Evolutionary conservation across 2,113 vertebrate species (phyloP).

Genomic region (Prolemur simus): DNA sequence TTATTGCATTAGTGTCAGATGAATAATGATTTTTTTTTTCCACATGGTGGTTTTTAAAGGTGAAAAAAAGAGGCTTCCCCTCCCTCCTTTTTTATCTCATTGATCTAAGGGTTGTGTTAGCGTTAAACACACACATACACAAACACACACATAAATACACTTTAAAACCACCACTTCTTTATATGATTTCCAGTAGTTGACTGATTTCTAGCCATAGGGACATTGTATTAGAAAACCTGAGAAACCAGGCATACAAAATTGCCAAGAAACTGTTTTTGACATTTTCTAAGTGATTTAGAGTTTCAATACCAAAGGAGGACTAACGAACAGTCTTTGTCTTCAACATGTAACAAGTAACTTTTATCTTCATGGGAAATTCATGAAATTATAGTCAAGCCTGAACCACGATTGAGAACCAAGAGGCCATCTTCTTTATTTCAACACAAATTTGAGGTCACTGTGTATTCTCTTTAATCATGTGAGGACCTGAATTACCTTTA

Average conservation of each 20-base stretch:
- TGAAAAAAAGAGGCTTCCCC: not conserved
- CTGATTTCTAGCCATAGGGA: not conserved
- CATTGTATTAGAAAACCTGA: not conserved
- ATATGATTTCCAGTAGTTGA: not conserved
- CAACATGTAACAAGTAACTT: not conserved
- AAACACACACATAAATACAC: not conserved
- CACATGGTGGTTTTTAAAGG: not conserved
- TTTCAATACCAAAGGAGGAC: not conserved
- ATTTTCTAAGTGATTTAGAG: not conserved
- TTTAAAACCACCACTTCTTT: not conserved
- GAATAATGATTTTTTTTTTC: not conserved
- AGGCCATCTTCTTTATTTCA: slow-evolving; percentile 8
- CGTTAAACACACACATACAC: not conserved
- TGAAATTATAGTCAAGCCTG: not conserved
- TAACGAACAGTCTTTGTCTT: not conserved
- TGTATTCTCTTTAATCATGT: not conserved
- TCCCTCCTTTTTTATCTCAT: not conserved
- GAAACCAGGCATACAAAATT: not conserved
- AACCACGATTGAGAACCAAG: not conserved
- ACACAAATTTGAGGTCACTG: not conserved
- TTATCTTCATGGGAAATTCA: not conserved
- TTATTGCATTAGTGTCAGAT: not conserved
- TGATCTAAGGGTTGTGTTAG: not conserved
- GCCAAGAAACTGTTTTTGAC: not conserved
- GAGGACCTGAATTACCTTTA: not conserved